Evolutionary conservation across 1,140 invertebrate genomes (phyloP), one percentile per base, ranked within the genome.

Genomic region (Mizuhopecten yessoensis): DNA sequence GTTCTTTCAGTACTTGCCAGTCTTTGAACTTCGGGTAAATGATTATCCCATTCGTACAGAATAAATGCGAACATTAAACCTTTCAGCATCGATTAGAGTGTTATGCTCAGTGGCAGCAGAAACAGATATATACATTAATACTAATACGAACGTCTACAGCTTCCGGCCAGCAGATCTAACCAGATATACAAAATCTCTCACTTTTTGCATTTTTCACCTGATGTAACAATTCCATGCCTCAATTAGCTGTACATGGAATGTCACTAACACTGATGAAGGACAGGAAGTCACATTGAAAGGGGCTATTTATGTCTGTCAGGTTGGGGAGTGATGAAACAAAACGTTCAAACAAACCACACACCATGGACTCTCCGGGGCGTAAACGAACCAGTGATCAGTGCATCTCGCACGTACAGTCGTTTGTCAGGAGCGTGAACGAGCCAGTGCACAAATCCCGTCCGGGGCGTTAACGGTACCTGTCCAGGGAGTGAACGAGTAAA

Each of bases 311-410:
- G 57, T 23, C n/a, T 75, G 57, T 75, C 23, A 75, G 57, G 23
- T 29, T 75, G 57, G 57, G n/a, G n/a, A 29, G 57, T 75, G 57
- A 75, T 75, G 57, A 17, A 75, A 75, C 57, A 75, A 75, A 75
- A 75, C 57, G 57, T 75, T 75, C 57, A 75, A 75, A 75, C 57
- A 75, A 75, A 75, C 57, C 57, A 75, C 57, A 23, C 57, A 75
- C 57, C n/a, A n/a, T 29, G 57, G 57, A 29, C 23, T 29, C 1
- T 75, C 57, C 57, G 57, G 57, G 57, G 29, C n/a, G 1, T n/a
- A 5, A n/a, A 75, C n/a, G 2, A 29, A 1, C 11, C 23, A n/a
- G n/a, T 5, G 23, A 75, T 29, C 57, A 75, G 57, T 29, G n/a
- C 5, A 13, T 39, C 5, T 39, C 36, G 13, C 36, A 13, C 36